Percentiles rank a stretch among this genome's conserved stretches.
Conservation (phyloP, 2,888 invertebrate genomes). For the Scaptomyza polygonia region DNA sequence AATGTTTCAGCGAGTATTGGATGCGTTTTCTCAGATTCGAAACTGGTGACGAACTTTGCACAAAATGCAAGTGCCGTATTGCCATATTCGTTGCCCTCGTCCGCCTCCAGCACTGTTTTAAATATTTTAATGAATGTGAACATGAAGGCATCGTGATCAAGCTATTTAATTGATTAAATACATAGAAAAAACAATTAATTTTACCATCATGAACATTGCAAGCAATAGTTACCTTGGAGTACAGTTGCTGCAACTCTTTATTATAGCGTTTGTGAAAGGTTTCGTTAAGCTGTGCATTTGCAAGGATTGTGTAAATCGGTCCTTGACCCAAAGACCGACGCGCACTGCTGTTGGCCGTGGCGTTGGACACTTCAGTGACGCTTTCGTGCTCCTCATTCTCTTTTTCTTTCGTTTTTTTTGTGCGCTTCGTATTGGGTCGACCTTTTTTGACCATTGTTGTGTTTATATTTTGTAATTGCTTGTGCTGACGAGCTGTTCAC, state of each 20-base stretch:
- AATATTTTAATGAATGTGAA: constrained; percentile 88
- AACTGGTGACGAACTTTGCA: constrained; percentile 88
- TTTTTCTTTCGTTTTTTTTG: constrained; percentile 63
- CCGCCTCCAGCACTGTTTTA: constrained; percentile 87
- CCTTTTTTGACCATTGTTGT: constrained; percentile 39
- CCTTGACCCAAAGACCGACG: constrained; percentile 53
- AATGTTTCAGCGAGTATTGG: constrained; percentile 76
- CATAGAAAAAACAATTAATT: neutral
- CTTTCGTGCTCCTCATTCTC: constrained; percentile 65
- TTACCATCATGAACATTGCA: neutral
- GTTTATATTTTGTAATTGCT: constrained; percentile 4
- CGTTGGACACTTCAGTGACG: neutral
- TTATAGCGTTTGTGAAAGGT: constrained; percentile 88
- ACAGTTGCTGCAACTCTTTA: constrained; percentile 87
- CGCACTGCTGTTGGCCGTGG: neutral
- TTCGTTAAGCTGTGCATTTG: constrained; percentile 87
- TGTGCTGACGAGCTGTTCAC: constrained; percentile 14
- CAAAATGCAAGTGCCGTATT: constrained; percentile 89
- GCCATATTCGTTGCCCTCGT: constrained; percentile 88
- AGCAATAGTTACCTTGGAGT: constrained; percentile 85
- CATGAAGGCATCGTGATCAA: constrained; percentile 86
- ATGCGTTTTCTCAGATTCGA: constrained; percentile 85
- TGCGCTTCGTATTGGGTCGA: constrained; percentile 62
- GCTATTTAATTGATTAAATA: constrained; percentile 81
- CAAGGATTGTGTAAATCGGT: constrained; percentile 85